Evolutionary conservation across 2,888 invertebrate species (phyloP).

Genomic region (Monopis laevigella): DNA sequence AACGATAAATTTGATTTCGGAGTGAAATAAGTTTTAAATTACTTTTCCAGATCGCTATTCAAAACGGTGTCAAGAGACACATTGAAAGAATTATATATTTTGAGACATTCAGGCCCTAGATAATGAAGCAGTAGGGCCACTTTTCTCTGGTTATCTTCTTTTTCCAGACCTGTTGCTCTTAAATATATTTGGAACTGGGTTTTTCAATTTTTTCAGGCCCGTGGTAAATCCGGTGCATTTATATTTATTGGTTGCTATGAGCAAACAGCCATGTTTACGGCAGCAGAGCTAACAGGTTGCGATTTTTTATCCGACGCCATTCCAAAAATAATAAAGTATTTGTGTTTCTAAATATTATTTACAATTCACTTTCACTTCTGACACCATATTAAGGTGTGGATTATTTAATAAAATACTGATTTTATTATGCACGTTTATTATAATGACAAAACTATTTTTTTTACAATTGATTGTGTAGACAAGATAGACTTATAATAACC

Average conservation of each 20-base stretch:
- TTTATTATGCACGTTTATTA: no score
- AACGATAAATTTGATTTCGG: no score
- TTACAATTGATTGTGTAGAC: no score
- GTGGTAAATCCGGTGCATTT: neutral
- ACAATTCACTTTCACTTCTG: no score
- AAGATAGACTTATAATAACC: no score
- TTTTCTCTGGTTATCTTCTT: slow-evolving; percentile 10
- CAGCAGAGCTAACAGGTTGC: neutral
- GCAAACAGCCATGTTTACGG: neutral
- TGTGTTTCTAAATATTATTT: no score
- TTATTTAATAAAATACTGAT: no score
- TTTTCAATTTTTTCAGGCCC: slow-evolving; percentile 2
- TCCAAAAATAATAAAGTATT: no score
- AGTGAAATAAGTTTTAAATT: slow-evolving; percentile 1
- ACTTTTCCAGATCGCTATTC: neutral
- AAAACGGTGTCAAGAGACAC: neutral
- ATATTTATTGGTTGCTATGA: neutral
- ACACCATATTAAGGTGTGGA: no score
- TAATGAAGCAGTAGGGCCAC: slow-evolving; percentile 1
- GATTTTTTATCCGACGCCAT: neutral
- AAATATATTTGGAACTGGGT: slow-evolving; percentile 6
- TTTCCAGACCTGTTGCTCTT: slow-evolving; percentile 10
- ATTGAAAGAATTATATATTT: slow-evolving; percentile 1
- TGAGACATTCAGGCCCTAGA: slow-evolving; percentile 1
- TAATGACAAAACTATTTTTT: no score